Evolutionary conservation across 2,888 invertebrate genomes (phyloP).

Genomic region (Ormyrus pomaceus): DNA sequence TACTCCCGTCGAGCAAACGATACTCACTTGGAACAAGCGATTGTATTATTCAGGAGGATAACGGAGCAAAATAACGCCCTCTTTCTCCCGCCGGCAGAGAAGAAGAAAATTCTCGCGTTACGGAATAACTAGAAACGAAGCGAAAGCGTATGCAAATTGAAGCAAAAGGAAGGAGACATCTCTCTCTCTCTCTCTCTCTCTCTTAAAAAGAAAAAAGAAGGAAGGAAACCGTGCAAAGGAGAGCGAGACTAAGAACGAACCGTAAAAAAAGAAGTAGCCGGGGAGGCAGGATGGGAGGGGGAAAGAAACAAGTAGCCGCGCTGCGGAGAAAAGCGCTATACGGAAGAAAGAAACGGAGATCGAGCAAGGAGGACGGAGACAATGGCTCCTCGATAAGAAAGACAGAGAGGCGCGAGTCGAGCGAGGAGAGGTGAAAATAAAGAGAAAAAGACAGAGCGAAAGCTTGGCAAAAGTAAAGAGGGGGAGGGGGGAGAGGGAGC

Average conservation of each 20-base stretch:
- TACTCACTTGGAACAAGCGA: conserved; percentile 51
- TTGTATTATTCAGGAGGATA: conserved; percentile 57
- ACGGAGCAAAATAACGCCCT: conserved; percentile 54
- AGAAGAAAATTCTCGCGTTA: conserved; percentile 52
- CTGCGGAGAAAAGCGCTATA: conserved; percentile 13
- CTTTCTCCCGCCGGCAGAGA: conserved; percentile 21
- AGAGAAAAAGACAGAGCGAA: conserved; percentile 23
- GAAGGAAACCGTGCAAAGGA: not conserved
- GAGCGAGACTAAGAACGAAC: conserved; percentile 33
- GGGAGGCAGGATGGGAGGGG: not conserved
- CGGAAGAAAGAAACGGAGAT: conserved; percentile 26
- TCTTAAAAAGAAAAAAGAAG: conserved; percentile 16
- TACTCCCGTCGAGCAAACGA: conserved; percentile 38
- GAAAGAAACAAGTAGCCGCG: conserved; percentile 25
- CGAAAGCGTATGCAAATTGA: conserved; percentile 53
- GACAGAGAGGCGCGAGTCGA: not conserved
- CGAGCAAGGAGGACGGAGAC: conserved; percentile 4
- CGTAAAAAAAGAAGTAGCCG: conserved; percentile 4
- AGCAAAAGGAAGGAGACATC: conserved; percentile 25
- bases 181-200: too few species aligned
- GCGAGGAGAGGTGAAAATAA: conserved; percentile 32
- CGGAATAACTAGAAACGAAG: conserved; percentile 53
- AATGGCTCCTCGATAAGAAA: conserved; percentile 29
- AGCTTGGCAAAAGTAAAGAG: conserved; percentile 16
- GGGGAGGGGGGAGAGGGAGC: conserved; percentile 42